phyloP scores from a whole-genome alignment of 2,113 vertebrate genomes.

The Amphiprion ocellaris region DNA sequence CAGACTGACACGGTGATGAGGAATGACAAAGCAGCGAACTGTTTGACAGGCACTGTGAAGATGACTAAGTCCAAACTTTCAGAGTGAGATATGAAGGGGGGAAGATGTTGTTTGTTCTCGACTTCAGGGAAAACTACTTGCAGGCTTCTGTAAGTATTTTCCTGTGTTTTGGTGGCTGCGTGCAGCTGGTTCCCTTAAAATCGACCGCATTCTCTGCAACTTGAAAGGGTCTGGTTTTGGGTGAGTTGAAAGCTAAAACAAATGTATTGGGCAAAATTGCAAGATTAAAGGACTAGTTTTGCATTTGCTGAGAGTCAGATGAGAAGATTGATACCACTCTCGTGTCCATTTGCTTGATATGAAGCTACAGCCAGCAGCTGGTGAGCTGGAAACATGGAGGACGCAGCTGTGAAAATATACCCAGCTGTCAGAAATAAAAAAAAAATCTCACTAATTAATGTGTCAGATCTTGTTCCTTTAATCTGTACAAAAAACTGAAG shows the following conservation, averaged over 20 bases:
- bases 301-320: neutral
- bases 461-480: neutral
- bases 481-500: neutral
- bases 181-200: conserved; percentile 18
- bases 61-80: conserved; percentile 82
- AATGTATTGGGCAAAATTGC: neutral
- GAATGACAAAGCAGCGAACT: conserved; percentile 75
- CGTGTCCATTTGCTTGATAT: too few species aligned
- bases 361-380: too few species aligned
- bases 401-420: too few species aligned
- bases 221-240: neutral
- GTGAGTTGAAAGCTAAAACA: conserved; percentile 10
- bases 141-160: conserved; percentile 7
- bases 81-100: conserved; percentile 65
- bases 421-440: too few species aligned
- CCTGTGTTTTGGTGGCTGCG: conserved; percentile 4
- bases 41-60: conserved; percentile 78
- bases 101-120: conserved; percentile 59
- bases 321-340: neutral
- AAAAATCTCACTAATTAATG: too few species aligned
- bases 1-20: conserved; percentile 58
- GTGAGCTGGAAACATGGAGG: too few species aligned
- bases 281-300: conserved; percentile 11
- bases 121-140: conserved; percentile 59
- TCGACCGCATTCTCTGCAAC: neutral